Evolutionary conservation across 2,888 invertebrate species (phyloP), one percentile per base, ranked within the genome.

Genomic region (Pseudococcus viburni): DNA sequence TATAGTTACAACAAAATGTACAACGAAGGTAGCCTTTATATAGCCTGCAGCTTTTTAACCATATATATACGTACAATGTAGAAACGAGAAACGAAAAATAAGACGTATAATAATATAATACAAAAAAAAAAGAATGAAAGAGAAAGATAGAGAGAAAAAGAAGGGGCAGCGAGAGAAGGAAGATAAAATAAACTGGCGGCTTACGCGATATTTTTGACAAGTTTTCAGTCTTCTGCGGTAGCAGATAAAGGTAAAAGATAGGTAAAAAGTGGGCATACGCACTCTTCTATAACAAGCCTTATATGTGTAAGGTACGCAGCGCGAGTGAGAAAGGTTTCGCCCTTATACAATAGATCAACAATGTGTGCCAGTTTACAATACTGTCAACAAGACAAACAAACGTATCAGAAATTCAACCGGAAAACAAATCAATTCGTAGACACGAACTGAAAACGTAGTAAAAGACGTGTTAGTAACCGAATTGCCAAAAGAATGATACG

Each of bases 381-480:
- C 86, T 86, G 86, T 86, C 86, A 86, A 86, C 55, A 86, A 86
- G 86, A 86, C 86, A 86, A 86, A 86, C 68, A 86, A 64, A 86
- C 33, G 64, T 68, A 64, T 86, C 59, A 59, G 64, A 86, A 86
- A 86, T 64, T 64, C 68, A 86, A 86, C 86, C 86, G 86, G 86
- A 86, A 86, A 86, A 86, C 86, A 86, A 59, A 86, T 86, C 86
- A 86, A 86, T 86, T 86, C 86, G 86, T 59, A 86, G 86, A 86
- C 86, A 86, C 86, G 86, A 86, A 59, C 86, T 68, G 64, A 86
- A 42, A 86, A 86, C 64, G 51, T 4, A 64, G 77, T 77, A 77
- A 77, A 86, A 86, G 86, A 86, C 64, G 86, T 68, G 86, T 86
- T 86, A 33, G 85, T 85, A 85, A 85, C 33, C 68, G 68, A 33